phyloP scores from a whole-genome alignment of 2,888 invertebrate species.

The Cabera pusaria region DNA sequence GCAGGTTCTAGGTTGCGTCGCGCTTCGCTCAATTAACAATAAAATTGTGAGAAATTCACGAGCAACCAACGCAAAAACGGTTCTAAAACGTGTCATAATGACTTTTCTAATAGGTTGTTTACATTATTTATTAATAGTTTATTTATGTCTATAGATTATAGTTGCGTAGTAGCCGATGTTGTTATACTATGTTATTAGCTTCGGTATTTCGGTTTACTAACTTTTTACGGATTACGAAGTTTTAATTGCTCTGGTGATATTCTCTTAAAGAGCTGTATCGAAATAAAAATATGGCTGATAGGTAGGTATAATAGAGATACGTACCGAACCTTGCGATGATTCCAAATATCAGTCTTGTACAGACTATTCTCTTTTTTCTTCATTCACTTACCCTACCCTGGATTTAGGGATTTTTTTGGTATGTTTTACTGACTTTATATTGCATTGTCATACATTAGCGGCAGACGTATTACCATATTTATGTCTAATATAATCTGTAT shows the following conservation, averaged over 20 bases:
- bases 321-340: too few species aligned
- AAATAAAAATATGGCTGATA: too few species aligned
- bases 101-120: constrained; percentile 40
- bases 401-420: too few species aligned
- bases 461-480: too few species aligned
- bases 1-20: constrained; percentile 3
- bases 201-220: neutral
- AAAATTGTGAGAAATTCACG: constrained; percentile 42
- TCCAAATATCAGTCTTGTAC: too few species aligned
- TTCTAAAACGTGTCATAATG: constrained; percentile 49
- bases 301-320: too few species aligned
- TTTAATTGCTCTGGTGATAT: constrained; percentile 6
- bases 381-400: too few species aligned
- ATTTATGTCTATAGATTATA: constrained; percentile 3
- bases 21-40: constrained; percentile 3
- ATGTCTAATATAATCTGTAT: too few species aligned
- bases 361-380: too few species aligned
- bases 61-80: constrained; percentile 36
- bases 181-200: constrained; percentile 1
- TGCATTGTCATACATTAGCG: too few species aligned
- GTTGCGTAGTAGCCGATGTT: constrained; percentile 2
- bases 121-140: constrained; percentile 15
- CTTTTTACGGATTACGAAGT: neutral
- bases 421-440: too few species aligned
- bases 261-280: too few species aligned